phyloP scores from a whole-genome alignment of 2,797 vertebrate genomes.

The Pangasius larnaudii region DNA sequence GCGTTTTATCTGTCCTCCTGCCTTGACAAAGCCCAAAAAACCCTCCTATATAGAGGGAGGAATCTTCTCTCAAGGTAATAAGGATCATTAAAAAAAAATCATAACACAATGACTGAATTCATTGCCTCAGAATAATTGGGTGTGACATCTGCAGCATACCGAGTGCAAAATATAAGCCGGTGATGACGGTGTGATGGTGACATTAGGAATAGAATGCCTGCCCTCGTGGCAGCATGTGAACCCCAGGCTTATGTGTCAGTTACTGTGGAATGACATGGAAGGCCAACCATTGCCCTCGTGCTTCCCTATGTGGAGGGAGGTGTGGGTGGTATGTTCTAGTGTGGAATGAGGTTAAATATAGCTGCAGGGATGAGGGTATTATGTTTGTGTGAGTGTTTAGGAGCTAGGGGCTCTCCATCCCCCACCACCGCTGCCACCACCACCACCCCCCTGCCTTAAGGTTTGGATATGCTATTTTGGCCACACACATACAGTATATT shows the following conservation, averaged over 20 bases:
- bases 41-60: background rate
- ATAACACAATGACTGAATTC: constrained; percentile 25
- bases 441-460: constrained; percentile 14
- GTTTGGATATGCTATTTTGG: constrained; percentile 54
- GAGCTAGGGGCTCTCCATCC: constrained; percentile 1
- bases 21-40: constrained; percentile 5
- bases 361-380: constrained; percentile 4
- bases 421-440: background rate
- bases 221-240: constrained; percentile 28
- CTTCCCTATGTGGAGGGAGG: constrained; percentile 21
- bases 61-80: constrained; percentile 2
- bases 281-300: constrained; percentile 11
- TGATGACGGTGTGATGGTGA: constrained; percentile 28
- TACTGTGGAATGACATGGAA: constrained; percentile 6
- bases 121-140: background rate
- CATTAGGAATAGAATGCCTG: constrained; percentile 34
- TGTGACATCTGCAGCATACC: background rate
- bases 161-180: background rate
- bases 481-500: constrained; percentile 15
- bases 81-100: background rate
- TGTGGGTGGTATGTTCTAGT: constrained; percentile 38
- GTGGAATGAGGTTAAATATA: constrained; percentile 48
- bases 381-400: constrained; percentile 21
- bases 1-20: background rate
- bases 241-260: constrained; percentile 11